Base-by-base conservation (phyloP, 2,797 vertebrate genomes). In the Myripristis jacobus region DNA sequence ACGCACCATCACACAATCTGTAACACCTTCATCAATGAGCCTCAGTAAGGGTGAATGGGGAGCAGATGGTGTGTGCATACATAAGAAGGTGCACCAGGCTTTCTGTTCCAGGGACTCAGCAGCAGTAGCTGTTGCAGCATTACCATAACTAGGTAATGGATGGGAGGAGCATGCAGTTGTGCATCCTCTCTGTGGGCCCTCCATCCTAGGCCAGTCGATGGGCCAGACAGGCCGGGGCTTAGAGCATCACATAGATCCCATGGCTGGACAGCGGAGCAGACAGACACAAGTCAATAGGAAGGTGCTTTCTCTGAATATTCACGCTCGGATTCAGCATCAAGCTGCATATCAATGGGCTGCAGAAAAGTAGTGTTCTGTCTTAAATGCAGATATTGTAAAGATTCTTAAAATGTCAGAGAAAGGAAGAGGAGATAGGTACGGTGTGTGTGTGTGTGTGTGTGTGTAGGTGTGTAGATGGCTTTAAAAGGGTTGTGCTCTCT, bases 161-260 rank as follows among this genome's bases (percentile, higher is more conserved):
- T 93, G 86, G 85, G 83, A 91, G 87, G 86, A 88, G 86, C 85
- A 90, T 92, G 88, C 88, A 88, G 86, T 83, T 87, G 75, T 89
- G 89, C 88, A 93, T 91, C 87, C 87, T 87, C 89, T 91, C 86
- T 78, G 31, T 60, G 79, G 86, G 81, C 88, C 83, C 73, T 92
- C 90, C 85, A 90, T 90, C 84, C 86, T 75, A 76, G 57, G 56
- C 80, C 70, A 84, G 92, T 93, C 90, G 88, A 93, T 93, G 87
- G 78, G 70, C 34, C 74, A 76, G 89, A 92, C 91, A 92, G 90
- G 82, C 83, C 9, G 53, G 53, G 81, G 88, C 86, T 89, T 91
- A 91, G 87, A 81, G 72, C 67, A 88, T 91, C 85, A 91, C 89
- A 87, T 75, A 85, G 86, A 87, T 89, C 84, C 84, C 75, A 80